These are phyloP conservation scores for Nematopogon swammerdamellus DNA, from an alignment of 2,888 invertebrate species.

Conservation along the genomic window DNA sequence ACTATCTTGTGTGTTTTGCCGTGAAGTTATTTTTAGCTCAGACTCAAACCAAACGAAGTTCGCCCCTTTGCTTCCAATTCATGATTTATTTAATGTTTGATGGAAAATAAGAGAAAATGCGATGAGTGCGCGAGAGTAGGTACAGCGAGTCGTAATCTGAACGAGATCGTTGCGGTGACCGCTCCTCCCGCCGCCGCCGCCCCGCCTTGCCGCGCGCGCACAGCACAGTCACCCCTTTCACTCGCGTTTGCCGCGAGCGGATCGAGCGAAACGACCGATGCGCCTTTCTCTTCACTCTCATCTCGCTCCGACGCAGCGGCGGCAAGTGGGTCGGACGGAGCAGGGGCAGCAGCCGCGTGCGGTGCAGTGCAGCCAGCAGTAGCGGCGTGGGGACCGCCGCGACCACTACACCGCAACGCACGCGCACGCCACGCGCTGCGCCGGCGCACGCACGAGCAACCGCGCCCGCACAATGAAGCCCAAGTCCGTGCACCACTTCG, in stretches of 20 bases:
- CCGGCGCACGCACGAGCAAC: conserved; percentile 39
- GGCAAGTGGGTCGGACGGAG: conserved; percentile 30
- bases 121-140: too few relatives aligned
- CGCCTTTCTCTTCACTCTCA: conserved; percentile 49
- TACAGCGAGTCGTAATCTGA: background rate
- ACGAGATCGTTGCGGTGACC: background rate
- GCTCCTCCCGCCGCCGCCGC: background rate
- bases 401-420: conserved; percentile 50
- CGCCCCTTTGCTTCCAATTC: too few relatives aligned
- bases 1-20: too few relatives aligned
- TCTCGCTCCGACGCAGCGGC: conserved; percentile 38
- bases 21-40: too few relatives aligned
- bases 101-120: too few relatives aligned
- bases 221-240: conserved; percentile 50
- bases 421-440: too few relatives aligned
- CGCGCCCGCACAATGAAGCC: conserved; percentile 64
- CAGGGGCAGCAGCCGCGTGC: conserved; percentile 26
- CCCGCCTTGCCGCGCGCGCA: conserved; percentile 28
- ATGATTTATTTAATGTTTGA: too few relatives aligned
- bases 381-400: conserved; percentile 42
- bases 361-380: conserved; percentile 44
- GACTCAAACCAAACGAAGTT: too few relatives aligned
- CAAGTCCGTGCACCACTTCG: conserved; percentile 50
- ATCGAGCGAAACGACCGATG: conserved; percentile 38
- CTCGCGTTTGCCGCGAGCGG: conserved; percentile 44